Base-by-base conservation (phyloP, 2,113 vertebrate species). In the Pterocles orientalis region DNA sequence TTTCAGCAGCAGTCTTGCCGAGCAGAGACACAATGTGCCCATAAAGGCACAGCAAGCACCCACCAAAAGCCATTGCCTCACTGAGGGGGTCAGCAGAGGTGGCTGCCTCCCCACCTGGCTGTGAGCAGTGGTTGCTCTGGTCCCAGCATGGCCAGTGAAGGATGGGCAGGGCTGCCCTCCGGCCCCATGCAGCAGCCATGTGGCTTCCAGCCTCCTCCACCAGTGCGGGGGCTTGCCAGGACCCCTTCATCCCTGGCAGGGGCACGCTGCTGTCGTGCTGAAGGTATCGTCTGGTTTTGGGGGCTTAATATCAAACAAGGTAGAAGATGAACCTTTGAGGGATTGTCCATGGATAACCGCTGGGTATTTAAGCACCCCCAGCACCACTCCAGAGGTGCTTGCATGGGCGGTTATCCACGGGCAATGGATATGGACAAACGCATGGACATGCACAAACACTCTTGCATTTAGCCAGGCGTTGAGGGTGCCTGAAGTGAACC, bases 81-180 rank as follows among this genome's bases (percentile, higher is more conserved):
- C 60, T 39, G 51, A 7, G 60, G 7, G 47, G 65, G 18, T 31
- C 62, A 54, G 47, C 51, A 64, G 71, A 20, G 54, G 70, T 51
- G 54, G 86, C 77, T 80, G 48, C 66, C 18, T 64, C 20, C 82
- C 70, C 66, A 45, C 71, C 48, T 82, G 48, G 48, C 53, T 3
- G 0, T 1, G 1, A 81, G 39, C 50, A 33, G 18, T 23, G 64
- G 28, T 56, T 0, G 0, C 41, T 91, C 25, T 33, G 41, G 82
- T 68, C 57, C 41, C 62, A 51, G 80, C 58, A 51, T 1, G 4
- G 43, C 48, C 65, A 78, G 43, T 0, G 4, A 33, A 41, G 61
- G 50, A 34, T 31, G 4, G 14, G 54, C 23, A 11, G 54, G 54
- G 71, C n/a, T 81, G 28, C 51, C 28, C 77, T 58, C 18, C 56